Percentiles rank a stretch among this genome's conserved stretches.
phyloP scores from a whole-genome alignment of 2,113 vertebrate species.

The Trematomus loennbergii region DNA sequence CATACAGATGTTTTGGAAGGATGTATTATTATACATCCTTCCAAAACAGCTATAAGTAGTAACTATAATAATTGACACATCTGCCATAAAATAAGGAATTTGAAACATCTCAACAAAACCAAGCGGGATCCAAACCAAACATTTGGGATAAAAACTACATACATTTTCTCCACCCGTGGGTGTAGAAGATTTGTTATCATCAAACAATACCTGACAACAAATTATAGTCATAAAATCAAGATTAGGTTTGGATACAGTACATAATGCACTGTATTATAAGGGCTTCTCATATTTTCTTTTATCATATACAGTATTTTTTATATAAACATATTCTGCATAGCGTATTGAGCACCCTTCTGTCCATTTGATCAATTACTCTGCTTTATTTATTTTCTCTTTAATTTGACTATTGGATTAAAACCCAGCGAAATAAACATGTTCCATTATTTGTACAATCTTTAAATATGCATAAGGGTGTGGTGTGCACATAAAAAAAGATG shows the following conservation, averaged over 20 bases:
- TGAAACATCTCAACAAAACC: too few relatives aligned
- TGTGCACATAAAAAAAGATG: slow-evolving; percentile 75
- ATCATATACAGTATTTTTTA: background rate
- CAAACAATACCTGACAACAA: too few relatives aligned
- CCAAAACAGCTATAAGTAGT: too few relatives aligned
- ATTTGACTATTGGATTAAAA: slow-evolving; percentile 34
- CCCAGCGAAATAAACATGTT: slow-evolving; percentile 69
- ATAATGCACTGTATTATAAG: background rate
- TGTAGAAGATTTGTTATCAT: background rate
- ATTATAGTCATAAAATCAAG: too few relatives aligned
- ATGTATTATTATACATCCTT: too few relatives aligned
- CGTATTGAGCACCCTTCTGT: background rate
- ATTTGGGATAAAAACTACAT: too few relatives aligned
- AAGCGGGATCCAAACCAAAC: too few relatives aligned
- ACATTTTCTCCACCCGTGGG: background rate
- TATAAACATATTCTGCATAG: background rate
- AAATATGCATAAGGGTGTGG: slow-evolving; percentile 85
- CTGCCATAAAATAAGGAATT: too few relatives aligned
- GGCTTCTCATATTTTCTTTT: background rate
- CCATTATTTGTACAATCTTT: slow-evolving; percentile 79
- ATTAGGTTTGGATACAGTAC: background rate
- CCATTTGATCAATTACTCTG: background rate
- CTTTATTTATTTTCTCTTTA: slow-evolving; percentile 11
- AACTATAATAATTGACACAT: too few relatives aligned
- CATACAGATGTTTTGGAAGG: too few relatives aligned